These are phyloP conservation scores for Trigoniulus corallinus DNA, from an alignment of 1,140 invertebrate species.

Conservation along the genomic window DNA sequence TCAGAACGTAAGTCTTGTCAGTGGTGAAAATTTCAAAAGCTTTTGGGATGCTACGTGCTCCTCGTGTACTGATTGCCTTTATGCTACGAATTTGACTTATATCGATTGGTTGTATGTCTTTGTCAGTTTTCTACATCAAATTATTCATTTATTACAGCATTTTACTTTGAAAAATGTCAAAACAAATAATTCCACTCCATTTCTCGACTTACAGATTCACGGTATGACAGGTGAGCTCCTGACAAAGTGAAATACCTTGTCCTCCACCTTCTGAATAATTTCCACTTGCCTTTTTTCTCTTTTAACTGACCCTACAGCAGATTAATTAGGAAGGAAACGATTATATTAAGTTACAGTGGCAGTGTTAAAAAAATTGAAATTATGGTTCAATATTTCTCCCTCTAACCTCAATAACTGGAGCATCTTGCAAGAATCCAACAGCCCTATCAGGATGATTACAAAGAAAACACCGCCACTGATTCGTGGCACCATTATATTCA, in stretches of 20 bases:
- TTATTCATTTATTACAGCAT: not conserved
- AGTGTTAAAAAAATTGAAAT: not conserved
- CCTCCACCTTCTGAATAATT: slow-evolving; percentile 74
- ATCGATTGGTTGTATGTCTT: slow-evolving; percentile 42
- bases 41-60: slow-evolving; percentile 74
- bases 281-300: slow-evolving; percentile 87
- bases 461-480: slow-evolving; percentile 68
- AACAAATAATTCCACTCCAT: no score
- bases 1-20: slow-evolving; percentile 75
- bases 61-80: slow-evolving; percentile 53
- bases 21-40: slow-evolving; percentile 92
- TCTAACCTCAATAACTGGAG: slow-evolving; percentile 29
- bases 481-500: slow-evolving; percentile 44
- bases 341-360: slow-evolving; percentile 1
- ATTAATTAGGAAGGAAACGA: slow-evolving; percentile 9
- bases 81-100: slow-evolving; percentile 83
- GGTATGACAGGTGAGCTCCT: slow-evolving; percentile 71
- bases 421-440: slow-evolving; percentile 51
- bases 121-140: slow-evolving; percentile 28
- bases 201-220: slow-evolving; percentile 62
- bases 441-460: slow-evolving; percentile 82
- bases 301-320: slow-evolving; percentile 83
- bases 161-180: not conserved
- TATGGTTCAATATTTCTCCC: not conserved
- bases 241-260: slow-evolving; percentile 85